A percentile compares a stretch with the other conserved stretches of the same genome.
Conservation (phyloP, 2,113 vertebrate genomes). For the Cebidichthys violaceus region DNA sequence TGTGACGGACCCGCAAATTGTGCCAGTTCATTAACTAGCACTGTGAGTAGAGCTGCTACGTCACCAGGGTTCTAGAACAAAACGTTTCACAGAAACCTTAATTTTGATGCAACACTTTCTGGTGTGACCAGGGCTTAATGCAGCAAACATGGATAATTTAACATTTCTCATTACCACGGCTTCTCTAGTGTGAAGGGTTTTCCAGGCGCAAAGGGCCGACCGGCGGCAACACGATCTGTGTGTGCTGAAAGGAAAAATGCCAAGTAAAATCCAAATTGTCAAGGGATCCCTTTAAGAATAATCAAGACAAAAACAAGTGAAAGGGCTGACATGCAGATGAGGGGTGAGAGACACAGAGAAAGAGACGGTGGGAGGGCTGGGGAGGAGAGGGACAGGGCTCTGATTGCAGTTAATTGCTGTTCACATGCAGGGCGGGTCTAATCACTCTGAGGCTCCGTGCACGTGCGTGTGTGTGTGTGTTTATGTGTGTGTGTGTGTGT, state of each 20-base stretch:
- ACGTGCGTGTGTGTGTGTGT: conserved; percentile 23
- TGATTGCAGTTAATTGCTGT: conserved; percentile 80
- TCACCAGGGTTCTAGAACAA: too few relatives aligned
- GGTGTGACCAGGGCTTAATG: too few relatives aligned
- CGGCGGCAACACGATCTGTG: not conserved
- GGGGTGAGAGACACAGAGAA: conserved; percentile 32
- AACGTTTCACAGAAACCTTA: too few relatives aligned
- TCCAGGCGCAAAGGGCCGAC: not conserved
- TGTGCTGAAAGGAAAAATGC: not conserved
- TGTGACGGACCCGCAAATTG: too few relatives aligned
- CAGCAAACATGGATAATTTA: too few relatives aligned
- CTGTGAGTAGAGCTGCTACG: too few relatives aligned
- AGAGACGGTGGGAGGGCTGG: conserved; percentile 48
- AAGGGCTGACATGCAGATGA: conserved; percentile 39
- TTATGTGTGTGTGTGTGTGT: conserved; percentile 26
- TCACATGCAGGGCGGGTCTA: conserved; percentile 69
- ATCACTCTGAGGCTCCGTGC: conserved; percentile 58
- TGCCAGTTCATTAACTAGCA: too few relatives aligned
- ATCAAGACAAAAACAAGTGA: conserved; percentile 28
- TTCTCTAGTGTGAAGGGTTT: not conserved
- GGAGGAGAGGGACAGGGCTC: conserved; percentile 55
- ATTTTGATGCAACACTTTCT: too few relatives aligned
- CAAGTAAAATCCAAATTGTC: not conserved
- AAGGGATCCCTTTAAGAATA: conserved; percentile 22
- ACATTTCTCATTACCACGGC: not conserved